A percentile compares a stretch with the other conserved stretches of the same genome.
These are phyloP conservation scores for Agrilus cyanescens DNA, from an alignment of 2,888 invertebrate genomes.

Conservation along the genomic window DNA sequence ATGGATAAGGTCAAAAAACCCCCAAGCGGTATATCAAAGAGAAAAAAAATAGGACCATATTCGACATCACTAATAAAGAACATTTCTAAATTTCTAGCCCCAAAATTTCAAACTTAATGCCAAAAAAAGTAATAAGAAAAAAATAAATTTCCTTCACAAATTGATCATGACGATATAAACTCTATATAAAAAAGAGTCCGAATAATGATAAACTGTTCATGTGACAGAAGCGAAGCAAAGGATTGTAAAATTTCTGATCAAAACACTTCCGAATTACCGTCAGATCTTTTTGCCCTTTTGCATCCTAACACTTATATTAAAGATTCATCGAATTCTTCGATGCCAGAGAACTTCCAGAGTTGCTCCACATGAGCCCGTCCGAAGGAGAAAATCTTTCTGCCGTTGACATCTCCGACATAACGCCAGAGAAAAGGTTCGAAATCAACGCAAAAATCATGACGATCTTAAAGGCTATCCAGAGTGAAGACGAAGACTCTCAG, in stretches of 20 bases:
- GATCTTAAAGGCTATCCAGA: slow-evolving; percentile 23
- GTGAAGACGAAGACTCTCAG: slow-evolving; percentile 18
- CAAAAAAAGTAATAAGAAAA: too few species aligned
- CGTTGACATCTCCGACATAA: slow-evolving; percentile 10
- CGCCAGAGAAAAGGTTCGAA: slow-evolving; percentile 20
- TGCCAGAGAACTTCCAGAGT: slow-evolving; percentile 28
- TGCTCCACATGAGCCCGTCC: slow-evolving; percentile 12
- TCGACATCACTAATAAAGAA: too few species aligned
- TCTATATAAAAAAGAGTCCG: slow-evolving; percentile 48
- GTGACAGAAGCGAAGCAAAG: slow-evolving; percentile 38
- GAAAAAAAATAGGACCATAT: too few species aligned
- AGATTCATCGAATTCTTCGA: slow-evolving; percentile 6
- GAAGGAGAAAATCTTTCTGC: slow-evolving; percentile 4
- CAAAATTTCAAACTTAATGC: too few species aligned
- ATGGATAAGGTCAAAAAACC: too few species aligned
- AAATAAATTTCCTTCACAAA: too few species aligned
- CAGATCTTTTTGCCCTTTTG: slow-evolving; percentile 25
- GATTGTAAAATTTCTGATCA: slow-evolving; percentile 38
- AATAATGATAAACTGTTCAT: slow-evolving; percentile 54
- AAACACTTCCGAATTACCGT: slow-evolving; percentile 36
- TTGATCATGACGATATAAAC: slow-evolving; percentile 41
- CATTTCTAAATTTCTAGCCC: too few species aligned
- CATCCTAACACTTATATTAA: slow-evolving; percentile 18
- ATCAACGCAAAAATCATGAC: slow-evolving; percentile 22
- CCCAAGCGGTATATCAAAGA: too few species aligned